These are phyloP conservation scores for Cetonia aurata DNA, from an alignment of 2,888 invertebrate genomes.

Conservation along the genomic window DNA sequence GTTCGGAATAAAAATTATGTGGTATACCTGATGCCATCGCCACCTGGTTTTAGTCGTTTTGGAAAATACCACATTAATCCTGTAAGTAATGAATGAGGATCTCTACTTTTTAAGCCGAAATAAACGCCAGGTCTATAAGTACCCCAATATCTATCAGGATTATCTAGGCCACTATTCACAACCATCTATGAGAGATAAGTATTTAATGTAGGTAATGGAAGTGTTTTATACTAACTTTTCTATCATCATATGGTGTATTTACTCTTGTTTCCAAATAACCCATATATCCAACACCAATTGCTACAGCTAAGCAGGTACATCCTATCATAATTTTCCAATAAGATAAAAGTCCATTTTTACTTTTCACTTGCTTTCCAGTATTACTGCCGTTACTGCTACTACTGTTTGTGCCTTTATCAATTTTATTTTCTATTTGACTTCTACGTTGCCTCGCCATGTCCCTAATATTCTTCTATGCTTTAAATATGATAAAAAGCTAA, in stretches of 20 bases:
- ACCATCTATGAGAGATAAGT: conserved; percentile 73
- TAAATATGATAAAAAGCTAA: background rate
- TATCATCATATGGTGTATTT: conserved; percentile 85
- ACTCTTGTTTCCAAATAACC: conserved; percentile 91
- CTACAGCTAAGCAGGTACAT: conserved; percentile 75
- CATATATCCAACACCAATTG: conserved; percentile 80
- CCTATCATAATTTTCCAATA: conserved; percentile 75
- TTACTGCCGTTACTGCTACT: conserved; percentile 66
- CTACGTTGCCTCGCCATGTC: conserved; percentile 53
- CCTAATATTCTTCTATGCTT: background rate
- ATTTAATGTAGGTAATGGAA: background rate
- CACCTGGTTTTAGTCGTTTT: conserved; percentile 73
- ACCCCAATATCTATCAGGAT: conserved; percentile 92
- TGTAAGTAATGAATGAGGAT: conserved; percentile 88
- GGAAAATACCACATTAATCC: conserved; percentile 98
- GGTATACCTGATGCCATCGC: conserved; percentile 79
- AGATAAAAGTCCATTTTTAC: conserved; percentile 53
- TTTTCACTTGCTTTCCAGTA: conserved; percentile 56
- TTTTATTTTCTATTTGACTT: conserved; percentile 50
- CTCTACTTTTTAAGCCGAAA: conserved; percentile 92
- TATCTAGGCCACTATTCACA: conserved; percentile 75
- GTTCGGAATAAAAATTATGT: conserved; percentile 23
- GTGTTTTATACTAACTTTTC: conserved; percentile 72
- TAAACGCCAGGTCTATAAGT: conserved; percentile 90
- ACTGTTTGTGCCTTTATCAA: conserved; percentile 56